Percentiles rank a stretch among this genome's conserved stretches.
phyloP scores from a whole-genome alignment of 2,888 invertebrate species.

The Brachyopa scutellaris region DNA sequence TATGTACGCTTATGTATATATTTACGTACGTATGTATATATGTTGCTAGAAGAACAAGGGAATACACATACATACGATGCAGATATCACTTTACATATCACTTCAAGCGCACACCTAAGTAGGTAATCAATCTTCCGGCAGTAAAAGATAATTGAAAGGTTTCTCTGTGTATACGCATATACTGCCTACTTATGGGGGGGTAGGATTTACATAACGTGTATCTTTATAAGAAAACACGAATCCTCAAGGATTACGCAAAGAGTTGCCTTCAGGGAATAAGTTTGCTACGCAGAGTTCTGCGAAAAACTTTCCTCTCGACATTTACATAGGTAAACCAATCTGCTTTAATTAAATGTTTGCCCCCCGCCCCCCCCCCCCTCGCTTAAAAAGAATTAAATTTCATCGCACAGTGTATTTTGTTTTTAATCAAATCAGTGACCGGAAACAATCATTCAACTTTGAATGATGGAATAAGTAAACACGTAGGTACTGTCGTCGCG shows the following conservation, averaged over 20 bases:
- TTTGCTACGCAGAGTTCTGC: not conserved
- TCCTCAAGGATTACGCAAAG: not conserved
- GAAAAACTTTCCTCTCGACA: not conserved
- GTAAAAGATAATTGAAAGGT: constrained; percentile 10
- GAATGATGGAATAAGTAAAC: not conserved
- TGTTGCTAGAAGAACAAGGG: no score
- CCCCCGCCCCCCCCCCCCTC: not conserved
- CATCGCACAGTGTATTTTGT: not conserved
- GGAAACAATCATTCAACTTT: not conserved
- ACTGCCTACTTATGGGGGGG: not conserved
- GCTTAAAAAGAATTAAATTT: not conserved
- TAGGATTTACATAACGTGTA: not conserved
- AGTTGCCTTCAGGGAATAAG: not conserved
- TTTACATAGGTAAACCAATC: not conserved
- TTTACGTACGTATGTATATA: no score
- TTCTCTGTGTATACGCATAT: not conserved
- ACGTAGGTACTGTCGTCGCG: not conserved
- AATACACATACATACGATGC: no score
- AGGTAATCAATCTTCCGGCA: constrained; percentile 2
- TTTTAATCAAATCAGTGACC: not conserved
- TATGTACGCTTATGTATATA: no score
- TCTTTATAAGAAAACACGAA: not conserved
- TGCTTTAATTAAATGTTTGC: not conserved
- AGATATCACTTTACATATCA: constrained; percentile 1
- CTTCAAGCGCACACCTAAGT: not conserved